Evolutionary conservation across 2,113 vertebrate genomes (phyloP).

Genomic region (Ceratotherium simum): DNA sequence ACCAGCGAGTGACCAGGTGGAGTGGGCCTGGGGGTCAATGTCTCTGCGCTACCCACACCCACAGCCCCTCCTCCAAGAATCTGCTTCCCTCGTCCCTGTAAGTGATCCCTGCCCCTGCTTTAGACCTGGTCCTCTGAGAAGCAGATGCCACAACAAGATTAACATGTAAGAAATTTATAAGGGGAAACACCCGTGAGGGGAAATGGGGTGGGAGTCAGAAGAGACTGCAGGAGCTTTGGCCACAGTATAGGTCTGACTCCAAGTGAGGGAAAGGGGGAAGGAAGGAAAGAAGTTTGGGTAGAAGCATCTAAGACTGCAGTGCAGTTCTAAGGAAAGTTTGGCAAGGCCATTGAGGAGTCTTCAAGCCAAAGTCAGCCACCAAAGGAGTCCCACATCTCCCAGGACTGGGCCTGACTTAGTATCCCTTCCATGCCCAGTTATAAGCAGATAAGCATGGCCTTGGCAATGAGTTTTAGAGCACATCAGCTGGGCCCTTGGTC

Average conservation of each 20-base stretch:
- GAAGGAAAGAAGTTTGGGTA: background rate
- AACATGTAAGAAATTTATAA: background rate
- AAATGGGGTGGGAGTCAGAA: background rate
- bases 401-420: background rate
- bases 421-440: background rate
- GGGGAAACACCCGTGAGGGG: background rate
- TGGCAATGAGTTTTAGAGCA: background rate
- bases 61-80: background rate
- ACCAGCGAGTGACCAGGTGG: too few relatives aligned
- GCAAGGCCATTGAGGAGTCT: background rate
- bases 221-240: background rate
- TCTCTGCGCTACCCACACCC: background rate
- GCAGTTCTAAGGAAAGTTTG: background rate
- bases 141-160: background rate
- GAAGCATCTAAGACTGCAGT: background rate
- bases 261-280: background rate
- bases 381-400: background rate
- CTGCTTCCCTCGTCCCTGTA: background rate
- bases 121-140: background rate
- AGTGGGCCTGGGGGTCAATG: background rate
- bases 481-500: background rate
- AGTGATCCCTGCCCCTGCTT: too few relatives aligned
- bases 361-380: background rate
- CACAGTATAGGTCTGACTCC: background rate
- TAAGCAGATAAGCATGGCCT: background rate